Percentiles rank a stretch among this genome's conserved stretches.
These are phyloP conservation scores for Leucophora obtusa DNA, from an alignment of 2,888 invertebrate species.

Conservation along the genomic window DNA sequence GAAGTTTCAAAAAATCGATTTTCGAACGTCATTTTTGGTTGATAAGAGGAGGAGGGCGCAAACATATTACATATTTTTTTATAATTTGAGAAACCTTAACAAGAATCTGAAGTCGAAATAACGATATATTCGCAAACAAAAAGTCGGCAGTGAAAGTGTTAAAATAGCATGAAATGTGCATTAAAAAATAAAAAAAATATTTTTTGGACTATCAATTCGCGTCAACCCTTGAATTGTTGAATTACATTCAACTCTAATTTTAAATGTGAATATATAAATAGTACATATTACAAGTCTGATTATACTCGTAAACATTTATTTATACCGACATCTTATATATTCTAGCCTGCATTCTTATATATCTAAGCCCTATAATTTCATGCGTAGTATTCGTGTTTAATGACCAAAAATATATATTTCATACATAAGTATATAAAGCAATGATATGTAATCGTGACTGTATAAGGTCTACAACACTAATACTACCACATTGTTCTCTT, in stretches of 20 bases:
- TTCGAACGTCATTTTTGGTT: too few species aligned
- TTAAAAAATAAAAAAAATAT: too few species aligned
- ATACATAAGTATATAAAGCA: not conserved
- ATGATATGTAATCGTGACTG: not conserved
- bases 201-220: too few species aligned
- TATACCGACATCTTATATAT: slow-evolving; percentile 35
- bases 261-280: slow-evolving; percentile 30
- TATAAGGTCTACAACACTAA: not conserved
- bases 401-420: slow-evolving; percentile 71
- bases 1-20: too few species aligned
- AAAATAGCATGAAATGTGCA: too few species aligned
- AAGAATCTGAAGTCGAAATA: too few species aligned
- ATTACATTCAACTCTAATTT: not conserved
- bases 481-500: not conserved
- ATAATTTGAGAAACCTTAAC: too few species aligned
- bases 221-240: too few species aligned
- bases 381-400: slow-evolving; percentile 73
- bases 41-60: too few species aligned
- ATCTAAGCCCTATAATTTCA: slow-evolving; percentile 53
- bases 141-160: too few species aligned
- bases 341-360: slow-evolving; percentile 20
- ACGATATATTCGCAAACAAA: too few species aligned
- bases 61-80: too few species aligned
- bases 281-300: slow-evolving; percentile 44
- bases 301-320: slow-evolving; percentile 59